Evolutionary conservation across 2,888 invertebrate genomes (phyloP).

Genomic region (Scaptodrosophila latifasciaeformis): DNA sequence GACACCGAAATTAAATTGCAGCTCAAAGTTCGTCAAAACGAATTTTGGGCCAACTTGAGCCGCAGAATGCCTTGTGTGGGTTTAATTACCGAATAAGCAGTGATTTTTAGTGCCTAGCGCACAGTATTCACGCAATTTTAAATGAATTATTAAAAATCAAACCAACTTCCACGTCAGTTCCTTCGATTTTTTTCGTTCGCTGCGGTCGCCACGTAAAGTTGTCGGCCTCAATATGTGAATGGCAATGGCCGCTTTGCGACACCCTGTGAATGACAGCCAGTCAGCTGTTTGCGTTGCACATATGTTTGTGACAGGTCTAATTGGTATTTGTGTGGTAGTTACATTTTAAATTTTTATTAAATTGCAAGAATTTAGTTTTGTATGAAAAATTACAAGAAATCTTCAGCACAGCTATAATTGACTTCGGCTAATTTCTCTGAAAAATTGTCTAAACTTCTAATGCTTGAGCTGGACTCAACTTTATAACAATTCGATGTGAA

Average conservation of each 20-base stretch:
- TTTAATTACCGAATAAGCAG: slow-evolving; percentile 19
- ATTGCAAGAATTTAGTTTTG: too few relatives aligned
- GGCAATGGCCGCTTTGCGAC: not conserved
- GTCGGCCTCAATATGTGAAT: slow-evolving; percentile 31
- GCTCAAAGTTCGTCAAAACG: slow-evolving; percentile 54
- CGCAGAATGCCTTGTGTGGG: slow-evolving; percentile 13
- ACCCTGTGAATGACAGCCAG: not conserved
- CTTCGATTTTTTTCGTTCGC: slow-evolving; percentile 57
- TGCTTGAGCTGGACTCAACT: not conserved
- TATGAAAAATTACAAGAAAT: not conserved
- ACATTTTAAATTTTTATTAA: not conserved
- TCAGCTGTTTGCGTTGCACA: not conserved
- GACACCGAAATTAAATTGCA: slow-evolving; percentile 23
- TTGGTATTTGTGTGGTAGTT: too few relatives aligned
- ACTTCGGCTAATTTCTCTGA: too few relatives aligned
- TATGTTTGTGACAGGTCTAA: too few relatives aligned
- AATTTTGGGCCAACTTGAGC: slow-evolving; percentile 19
- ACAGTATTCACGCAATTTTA: slow-evolving; percentile 31
- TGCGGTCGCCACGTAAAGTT: slow-evolving; percentile 68
- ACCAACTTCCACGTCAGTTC: slow-evolving; percentile 72
- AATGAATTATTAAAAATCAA: slow-evolving; percentile 43
- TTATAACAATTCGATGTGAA: slow-evolving; percentile 14
- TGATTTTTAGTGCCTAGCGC: slow-evolving; percentile 22
- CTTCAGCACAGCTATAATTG: not conserved
- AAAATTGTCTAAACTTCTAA: not conserved